phyloP scores from a whole-genome alignment of 2,113 vertebrate genomes.

The Isurus oxyrinchus region DNA sequence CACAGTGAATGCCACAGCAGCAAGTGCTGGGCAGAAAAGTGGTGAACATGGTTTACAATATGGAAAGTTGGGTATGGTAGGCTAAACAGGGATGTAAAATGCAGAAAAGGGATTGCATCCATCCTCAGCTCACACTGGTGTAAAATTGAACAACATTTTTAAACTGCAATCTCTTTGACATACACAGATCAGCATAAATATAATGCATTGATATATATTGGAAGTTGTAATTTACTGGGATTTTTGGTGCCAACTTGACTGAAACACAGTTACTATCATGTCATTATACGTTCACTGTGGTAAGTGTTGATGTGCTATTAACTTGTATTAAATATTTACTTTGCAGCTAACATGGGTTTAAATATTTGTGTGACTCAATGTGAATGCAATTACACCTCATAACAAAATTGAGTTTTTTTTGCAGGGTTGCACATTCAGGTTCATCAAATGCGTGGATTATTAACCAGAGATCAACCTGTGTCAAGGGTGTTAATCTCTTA shows the following conservation, averaged over 20 bases:
- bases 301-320: neutral
- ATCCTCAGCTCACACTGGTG: neutral
- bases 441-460: constrained; percentile 15
- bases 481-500: constrained; percentile 2
- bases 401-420: neutral
- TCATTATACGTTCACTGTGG: neutral
- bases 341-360: neutral
- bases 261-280: neutral
- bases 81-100: neutral
- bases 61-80: neutral
- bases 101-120: neutral
- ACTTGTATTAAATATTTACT: constrained; percentile 31
- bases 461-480: constrained; percentile 22
- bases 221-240: constrained; percentile 14
- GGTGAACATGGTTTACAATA: neutral
- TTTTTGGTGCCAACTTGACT: neutral
- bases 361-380: neutral
- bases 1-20: neutral
- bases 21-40: neutral
- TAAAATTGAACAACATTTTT: neutral
- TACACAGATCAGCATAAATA: neutral
- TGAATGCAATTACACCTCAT: constrained; percentile 13
- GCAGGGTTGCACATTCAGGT: neutral
- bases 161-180: neutral
- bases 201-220: neutral